Percentiles rank a stretch among this genome's conserved stretches.
These are phyloP conservation scores for Pogonomyrmex californicus DNA, from an alignment of 1,140 invertebrate genomes.

Conservation along the genomic window DNA sequence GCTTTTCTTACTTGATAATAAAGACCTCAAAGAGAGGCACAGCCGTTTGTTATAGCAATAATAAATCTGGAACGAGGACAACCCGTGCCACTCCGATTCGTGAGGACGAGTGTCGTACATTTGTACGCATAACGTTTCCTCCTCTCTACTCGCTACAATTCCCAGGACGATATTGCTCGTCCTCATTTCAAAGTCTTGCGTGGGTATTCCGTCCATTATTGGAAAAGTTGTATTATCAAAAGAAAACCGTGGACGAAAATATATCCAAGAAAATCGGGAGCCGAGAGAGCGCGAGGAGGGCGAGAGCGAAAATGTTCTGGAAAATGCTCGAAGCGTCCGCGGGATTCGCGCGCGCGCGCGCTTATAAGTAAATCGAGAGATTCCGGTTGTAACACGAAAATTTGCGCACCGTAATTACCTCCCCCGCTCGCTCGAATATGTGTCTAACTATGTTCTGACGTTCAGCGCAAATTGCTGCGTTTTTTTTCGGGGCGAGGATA, in stretches of 20 bases:
- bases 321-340: not conserved
- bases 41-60: constrained; percentile 40
- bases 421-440: constrained; percentile 7
- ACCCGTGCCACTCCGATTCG: not conserved
- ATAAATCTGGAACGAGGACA: constrained; percentile 56
- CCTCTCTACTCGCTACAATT: not conserved
- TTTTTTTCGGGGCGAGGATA: not conserved
- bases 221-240: constrained; percentile 27
- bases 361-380: not conserved
- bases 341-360: not conserved
- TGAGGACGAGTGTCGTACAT: constrained; percentile 38
- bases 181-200: constrained; percentile 18
- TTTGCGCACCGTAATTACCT: constrained; percentile 32
- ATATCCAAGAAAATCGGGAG: not conserved
- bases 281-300: too few species aligned
- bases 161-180: constrained; percentile 21
- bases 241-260: constrained; percentile 5
- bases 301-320: not conserved
- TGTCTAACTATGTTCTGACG: not conserved
- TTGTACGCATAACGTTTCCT: not conserved
- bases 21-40: constrained; percentile 46
- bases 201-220: constrained; percentile 21
- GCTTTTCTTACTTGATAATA: constrained; percentile 50
- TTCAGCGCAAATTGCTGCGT: not conserved
- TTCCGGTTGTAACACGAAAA: not conserved